Base-by-base conservation (phyloP, 2,888 invertebrate genomes). In the Synanthedon vespiformis region DNA sequence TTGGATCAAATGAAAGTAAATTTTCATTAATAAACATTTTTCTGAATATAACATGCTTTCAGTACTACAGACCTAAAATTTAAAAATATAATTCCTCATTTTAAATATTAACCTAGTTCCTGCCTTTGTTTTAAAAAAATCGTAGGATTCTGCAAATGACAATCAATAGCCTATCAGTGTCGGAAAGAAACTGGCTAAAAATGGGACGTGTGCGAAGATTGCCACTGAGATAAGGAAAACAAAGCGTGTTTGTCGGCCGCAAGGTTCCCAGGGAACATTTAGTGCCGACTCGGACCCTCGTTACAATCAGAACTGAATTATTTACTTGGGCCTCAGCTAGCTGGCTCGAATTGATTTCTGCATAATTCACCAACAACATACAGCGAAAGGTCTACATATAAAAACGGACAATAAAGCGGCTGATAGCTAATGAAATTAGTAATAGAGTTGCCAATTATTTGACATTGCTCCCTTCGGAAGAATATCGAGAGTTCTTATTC, bases 261-360 rank as follows among this genome's bases (percentile, higher is more conserved):
- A 71, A 65, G 70, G 72, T 63, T 78, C 63, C 74, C 67, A 56
- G 70, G 68, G 77, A 77, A 74, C 81, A 77, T 81, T 84, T 80
- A 79, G 77, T 75, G 64, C 68, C 70, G 69, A 64, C 65, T 72
- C 72, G 75, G 77, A 81, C 80, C 81, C 81, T 80, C 74, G 77
- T 80, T 79, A 81, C 83, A 82, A 78, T 83, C 77, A 77, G 69
- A 72, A 68, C 74, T 80, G 82, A 86, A 86, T 84, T 80, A 84
- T 85, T 85, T 80, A 84, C 76, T 70, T 72, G 66, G 63, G 69
- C 8, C 67, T 74, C 72, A 71, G 78, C 76, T 74, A 74, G 76
- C 76, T 69, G 73, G 69, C 62, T 72, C 69, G 79, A 80, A 83
- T 82, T 80, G 82, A 80, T 84, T 80, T 83, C 69, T 84, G 81